A percentile compares a stretch with the other conserved stretches of the same genome.
Evolutionary conservation across 2,888 invertebrate species (phyloP).

Genomic region (Acleris cristana): DNA sequence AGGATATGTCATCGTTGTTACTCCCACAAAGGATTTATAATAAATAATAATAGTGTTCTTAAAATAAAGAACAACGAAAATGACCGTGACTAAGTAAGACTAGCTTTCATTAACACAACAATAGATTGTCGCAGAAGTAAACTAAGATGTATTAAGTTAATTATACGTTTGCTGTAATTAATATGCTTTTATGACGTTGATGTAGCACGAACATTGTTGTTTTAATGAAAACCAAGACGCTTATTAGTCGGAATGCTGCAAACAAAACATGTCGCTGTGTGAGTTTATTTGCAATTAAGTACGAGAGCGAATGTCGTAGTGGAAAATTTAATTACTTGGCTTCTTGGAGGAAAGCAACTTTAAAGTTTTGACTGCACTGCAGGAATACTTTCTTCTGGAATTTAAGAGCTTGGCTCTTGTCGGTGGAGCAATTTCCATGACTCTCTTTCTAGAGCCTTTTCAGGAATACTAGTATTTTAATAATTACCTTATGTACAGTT

Average conservation of each 20-base stretch:
- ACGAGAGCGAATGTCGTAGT: neutral
- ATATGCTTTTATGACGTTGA: neutral
- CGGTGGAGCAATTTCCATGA: no score
- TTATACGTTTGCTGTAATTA: slow-evolving; percentile 2
- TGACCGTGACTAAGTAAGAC: slow-evolving; percentile 1
- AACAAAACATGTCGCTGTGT: neutral
- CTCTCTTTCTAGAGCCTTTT: no score
- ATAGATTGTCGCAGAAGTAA: neutral
- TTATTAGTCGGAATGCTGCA: slow-evolving; percentile 1
- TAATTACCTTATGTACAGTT: no score
- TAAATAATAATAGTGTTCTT: neutral
- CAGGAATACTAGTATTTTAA: no score
- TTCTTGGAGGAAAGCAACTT: no score
- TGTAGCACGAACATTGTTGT: slow-evolving; percentile 1
- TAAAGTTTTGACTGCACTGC: no score
- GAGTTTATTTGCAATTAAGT: slow-evolving; percentile 6
- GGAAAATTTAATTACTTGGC: slow-evolving; percentile 6
- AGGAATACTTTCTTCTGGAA: no score
- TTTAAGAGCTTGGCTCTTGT: no score
- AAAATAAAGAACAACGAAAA: no score
- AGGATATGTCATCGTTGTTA: no score
- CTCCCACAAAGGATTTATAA: neutral
- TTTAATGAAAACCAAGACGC: slow-evolving; percentile 15
- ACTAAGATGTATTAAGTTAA: neutral
- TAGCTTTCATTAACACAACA: neutral